Evolutionary conservation across 1,140 invertebrate genomes (phyloP), one percentile per base, ranked within the genome.

Genomic region (Macrotrachela quadricornifera): DNA sequence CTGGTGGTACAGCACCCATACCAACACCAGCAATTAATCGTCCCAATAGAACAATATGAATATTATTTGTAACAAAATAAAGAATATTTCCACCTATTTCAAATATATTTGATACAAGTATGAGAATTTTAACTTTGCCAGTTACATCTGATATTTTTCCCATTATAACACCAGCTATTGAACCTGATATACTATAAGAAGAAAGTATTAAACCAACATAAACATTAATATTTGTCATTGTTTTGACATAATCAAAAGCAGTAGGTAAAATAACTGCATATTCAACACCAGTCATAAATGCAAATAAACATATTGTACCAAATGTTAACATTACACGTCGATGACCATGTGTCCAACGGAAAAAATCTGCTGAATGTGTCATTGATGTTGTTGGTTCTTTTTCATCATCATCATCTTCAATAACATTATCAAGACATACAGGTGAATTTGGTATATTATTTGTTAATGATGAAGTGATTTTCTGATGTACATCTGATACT

Each of bases 101-200:
- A 45, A 57, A 59, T 12, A 60, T 18, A 56, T 59, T 60, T 16
- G 57, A 57, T 8, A 58, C 41, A 12, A 62, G 30, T 8, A 60
- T 37, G 39, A 62, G 54, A 3, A 44, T 17, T 43, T 54, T 57
- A 1, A 55, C 56, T 44, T 59, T 58, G 15, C 54, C 10, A 40
- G 45, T 51, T 44, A 39, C 44, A 46, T 62, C 60, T 16, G 50
- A 56, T 49, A 53, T 55, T 47, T 55, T 52, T 0, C 60, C 60
- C 17, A 59, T 49, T 1, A 62, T 17, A 36, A 59, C 54, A 21
- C 56, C 59, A 12, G 56, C 46, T 30, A 62, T 40, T 15, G 59
- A 53, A 10, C 57, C 57, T 3, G 55, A 57, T 36, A 62, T 30
- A 39, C 57, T 59, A 49, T 56, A 60, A 1, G 57, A 56, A 30